Evolutionary conservation across 2,113 vertebrate genomes (phyloP).

Genomic region (Notiomystis cincta): DNA sequence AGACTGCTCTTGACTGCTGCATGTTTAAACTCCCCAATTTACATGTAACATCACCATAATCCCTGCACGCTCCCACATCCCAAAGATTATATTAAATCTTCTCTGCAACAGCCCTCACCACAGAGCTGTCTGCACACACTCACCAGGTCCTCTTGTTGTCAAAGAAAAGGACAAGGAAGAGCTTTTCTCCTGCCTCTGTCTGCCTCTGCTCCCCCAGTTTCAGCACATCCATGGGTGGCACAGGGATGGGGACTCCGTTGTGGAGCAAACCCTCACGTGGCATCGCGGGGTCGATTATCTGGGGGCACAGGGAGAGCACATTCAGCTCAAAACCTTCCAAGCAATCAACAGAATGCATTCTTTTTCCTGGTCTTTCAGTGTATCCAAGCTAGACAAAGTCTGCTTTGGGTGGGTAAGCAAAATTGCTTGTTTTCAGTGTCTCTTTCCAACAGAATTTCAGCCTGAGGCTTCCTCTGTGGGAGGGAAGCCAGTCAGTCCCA

Average conservation of each 20-base stretch:
- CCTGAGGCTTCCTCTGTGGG: not conserved
- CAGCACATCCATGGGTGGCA: slow-evolving; percentile 91
- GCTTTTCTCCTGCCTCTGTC: slow-evolving; percentile 85
- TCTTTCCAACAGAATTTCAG: not conserved
- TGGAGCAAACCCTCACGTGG: slow-evolving; percentile 92
- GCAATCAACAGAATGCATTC: not conserved
- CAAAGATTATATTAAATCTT: not conserved
- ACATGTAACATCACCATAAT: not conserved
- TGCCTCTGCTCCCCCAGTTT: slow-evolving; percentile 89
- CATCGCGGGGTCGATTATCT: slow-evolving; percentile 98
- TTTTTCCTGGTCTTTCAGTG: not conserved
- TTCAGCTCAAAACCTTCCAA: not conserved
- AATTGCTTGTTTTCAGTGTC: not conserved
- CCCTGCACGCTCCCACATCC: not conserved
- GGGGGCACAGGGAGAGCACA: not conserved
- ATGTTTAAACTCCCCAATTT: not conserved
- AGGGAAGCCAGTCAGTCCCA: not conserved
- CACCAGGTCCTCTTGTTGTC: slow-evolving; percentile 99
- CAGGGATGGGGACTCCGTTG: slow-evolving; percentile 96
- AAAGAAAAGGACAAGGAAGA: slow-evolving; percentile 98
- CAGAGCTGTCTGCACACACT: slow-evolving; percentile 19
- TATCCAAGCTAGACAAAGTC: not conserved
- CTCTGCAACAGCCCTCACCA: slow-evolving; percentile 68
- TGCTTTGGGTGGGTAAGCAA: not conserved
- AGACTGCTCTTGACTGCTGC: not conserved